Evolutionary conservation across 1,140 invertebrate species (phyloP).

Genomic region (Drosophila gunungcola): DNA sequence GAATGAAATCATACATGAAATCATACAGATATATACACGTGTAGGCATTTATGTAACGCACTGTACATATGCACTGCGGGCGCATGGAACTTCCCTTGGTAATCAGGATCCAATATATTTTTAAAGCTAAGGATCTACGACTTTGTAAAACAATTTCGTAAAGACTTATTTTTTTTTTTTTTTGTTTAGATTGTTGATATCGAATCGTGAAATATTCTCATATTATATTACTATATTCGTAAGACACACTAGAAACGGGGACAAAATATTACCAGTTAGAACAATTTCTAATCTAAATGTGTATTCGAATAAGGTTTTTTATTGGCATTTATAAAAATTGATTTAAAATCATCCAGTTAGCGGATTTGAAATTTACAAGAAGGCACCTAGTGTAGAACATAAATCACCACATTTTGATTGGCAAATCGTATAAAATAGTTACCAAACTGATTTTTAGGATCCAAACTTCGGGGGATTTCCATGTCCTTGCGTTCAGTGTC

Average conservation of each 20-base stretch:
- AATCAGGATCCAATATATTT: constrained; percentile 18
- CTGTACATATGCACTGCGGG: constrained; percentile 30
- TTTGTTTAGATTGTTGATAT: constrained; percentile 8
- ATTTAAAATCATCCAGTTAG: neutral
- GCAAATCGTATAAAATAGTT: constrained; percentile 13
- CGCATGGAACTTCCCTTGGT: constrained; percentile 14
- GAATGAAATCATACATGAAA: constrained; percentile 16
- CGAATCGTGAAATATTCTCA: neutral
- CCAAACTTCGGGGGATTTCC: constrained; percentile 20
- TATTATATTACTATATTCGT: neutral
- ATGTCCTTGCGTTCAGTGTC: constrained; percentile 7
- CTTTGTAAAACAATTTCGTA: constrained; percentile 28
- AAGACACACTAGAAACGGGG: neutral
- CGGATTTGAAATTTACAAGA: neutral
- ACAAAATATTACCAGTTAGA: neutral
- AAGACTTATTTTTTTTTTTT: neutral
- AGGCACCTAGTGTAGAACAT: neutral
- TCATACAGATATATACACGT: constrained; percentile 11
- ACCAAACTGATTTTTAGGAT: neutral
- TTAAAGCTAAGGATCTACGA: constrained; percentile 32
- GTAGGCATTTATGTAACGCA: constrained; percentile 37
- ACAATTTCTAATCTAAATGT: neutral
- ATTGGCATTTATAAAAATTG: neutral
- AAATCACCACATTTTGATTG: neutral
- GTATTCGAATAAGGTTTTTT: neutral